A percentile compares a stretch with the other conserved stretches of the same genome.
Conservation (phyloP, 2,797 vertebrate species). For the Myoxocephalus aenaeus region DNA sequence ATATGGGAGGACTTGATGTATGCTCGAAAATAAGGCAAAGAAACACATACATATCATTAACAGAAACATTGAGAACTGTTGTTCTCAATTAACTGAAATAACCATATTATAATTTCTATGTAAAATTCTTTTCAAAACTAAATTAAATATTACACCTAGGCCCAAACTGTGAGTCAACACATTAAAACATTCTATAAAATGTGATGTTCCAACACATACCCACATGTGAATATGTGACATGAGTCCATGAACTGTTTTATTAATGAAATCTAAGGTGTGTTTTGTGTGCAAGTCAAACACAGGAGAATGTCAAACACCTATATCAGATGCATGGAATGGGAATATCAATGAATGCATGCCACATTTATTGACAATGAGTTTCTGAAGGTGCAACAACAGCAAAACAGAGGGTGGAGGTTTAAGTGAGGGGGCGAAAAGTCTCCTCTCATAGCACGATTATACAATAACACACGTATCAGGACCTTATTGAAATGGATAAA, state of each 20-base stretch:
- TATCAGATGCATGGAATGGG: conserved; percentile 57
- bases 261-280: conserved; percentile 28
- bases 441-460: conserved; percentile 58
- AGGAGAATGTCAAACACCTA: conserved; percentile 65
- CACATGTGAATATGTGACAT: conserved; percentile 35
- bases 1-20: conserved; percentile 40
- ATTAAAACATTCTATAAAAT: conserved; percentile 57
- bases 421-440: conserved; percentile 62
- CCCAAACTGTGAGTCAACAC: conserved; percentile 59
- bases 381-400: conserved; percentile 60
- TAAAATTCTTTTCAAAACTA: conserved; percentile 22
- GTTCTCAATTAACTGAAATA: conserved; percentile 35
- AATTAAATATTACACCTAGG: conserved; percentile 50
- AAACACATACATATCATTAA: conserved; percentile 59
- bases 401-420: conserved; percentile 58
- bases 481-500: conserved; percentile 55
- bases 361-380: conserved; percentile 48
- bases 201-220: conserved; percentile 55
- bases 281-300: conserved; percentile 65
- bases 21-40: conserved; percentile 74
- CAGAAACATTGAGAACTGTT: conserved; percentile 38
- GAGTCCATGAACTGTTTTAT: conserved; percentile 36
- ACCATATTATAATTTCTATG: neutral
- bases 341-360: conserved; percentile 69
- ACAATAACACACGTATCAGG: conserved; percentile 60